Conservation (phyloP, 2,888 invertebrate genomes). For the Chrysolina oricalcia region DNA sequence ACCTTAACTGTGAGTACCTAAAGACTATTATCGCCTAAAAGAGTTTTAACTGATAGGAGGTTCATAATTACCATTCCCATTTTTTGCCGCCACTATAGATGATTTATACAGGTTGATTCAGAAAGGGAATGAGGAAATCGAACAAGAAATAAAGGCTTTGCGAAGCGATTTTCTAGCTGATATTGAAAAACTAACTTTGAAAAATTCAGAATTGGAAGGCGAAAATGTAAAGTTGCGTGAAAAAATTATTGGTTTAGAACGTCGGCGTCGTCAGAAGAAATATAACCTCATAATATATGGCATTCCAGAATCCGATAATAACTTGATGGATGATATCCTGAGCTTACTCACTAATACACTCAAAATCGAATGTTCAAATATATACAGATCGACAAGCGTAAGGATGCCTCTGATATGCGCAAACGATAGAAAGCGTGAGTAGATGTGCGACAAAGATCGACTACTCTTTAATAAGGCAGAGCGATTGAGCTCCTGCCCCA, state of each 20-base stretch:
- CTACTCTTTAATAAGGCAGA: no score
- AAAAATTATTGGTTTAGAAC: neutral
- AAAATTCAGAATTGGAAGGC: slow-evolving; percentile 4
- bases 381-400: no score
- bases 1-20: neutral
- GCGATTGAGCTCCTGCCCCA: no score
- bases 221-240: slow-evolving; percentile 1
- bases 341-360: neutral
- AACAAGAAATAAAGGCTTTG: slow-evolving; percentile 11
- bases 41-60: neutral
- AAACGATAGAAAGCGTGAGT: no score
- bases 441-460: no score
- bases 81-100: no score
- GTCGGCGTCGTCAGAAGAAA: neutral
- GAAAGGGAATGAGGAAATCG: neutral
- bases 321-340: neutral
- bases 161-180: neutral
- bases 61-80: neutral
- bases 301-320: neutral
- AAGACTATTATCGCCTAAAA: neutral
- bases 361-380: no score
- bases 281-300: no score
- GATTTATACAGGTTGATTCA: neutral
- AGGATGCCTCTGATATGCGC: no score
- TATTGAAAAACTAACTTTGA: slow-evolving; percentile 8